These are phyloP conservation scores for Syngnathus acus DNA, from an alignment of 2,797 vertebrate genomes.

Conservation along the genomic window DNA sequence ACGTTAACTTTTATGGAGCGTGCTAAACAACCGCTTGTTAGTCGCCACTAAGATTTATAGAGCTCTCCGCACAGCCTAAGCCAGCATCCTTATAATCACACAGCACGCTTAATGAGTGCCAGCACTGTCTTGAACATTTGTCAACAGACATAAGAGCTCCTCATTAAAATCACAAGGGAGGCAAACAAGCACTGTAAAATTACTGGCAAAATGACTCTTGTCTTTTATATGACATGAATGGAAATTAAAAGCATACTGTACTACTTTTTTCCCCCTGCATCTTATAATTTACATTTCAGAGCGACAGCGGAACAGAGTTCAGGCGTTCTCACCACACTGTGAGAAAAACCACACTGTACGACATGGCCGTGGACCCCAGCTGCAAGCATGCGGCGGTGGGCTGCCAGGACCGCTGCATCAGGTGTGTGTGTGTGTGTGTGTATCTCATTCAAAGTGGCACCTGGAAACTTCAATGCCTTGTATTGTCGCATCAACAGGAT, in stretches of 20 bases:
- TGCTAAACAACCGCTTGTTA: slow-evolving; percentile 37
- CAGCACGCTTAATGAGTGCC: not conserved
- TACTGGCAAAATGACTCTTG: not conserved
- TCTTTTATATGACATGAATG: not conserved
- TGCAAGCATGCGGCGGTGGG: slow-evolving; percentile 87
- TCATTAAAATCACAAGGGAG: not conserved
- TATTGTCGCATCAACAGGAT: slow-evolving; percentile 65
- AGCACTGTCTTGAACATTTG: not conserved
- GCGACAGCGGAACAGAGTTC: slow-evolving; percentile 78
- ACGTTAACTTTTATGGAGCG: slow-evolving; percentile 10
- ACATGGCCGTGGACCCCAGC: slow-evolving; percentile 87
- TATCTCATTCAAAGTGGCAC: not conserved
- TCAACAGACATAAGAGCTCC: not conserved
- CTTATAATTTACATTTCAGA: slow-evolving; percentile 55
- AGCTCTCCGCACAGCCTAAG: slow-evolving; percentile 10
- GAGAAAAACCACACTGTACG: slow-evolving; percentile 85
- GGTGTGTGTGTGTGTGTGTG: slow-evolving; percentile 57
- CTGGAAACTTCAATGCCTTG: not conserved
- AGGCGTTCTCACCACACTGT: slow-evolving; percentile 86
- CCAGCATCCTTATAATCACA: slow-evolving; percentile 7
- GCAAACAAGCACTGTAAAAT: not conserved
- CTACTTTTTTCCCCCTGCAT: not conserved
- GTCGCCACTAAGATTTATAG: slow-evolving; percentile 13
- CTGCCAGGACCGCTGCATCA: slow-evolving; percentile 90
- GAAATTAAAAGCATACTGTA: not conserved